Conservation (phyloP, 2,113 vertebrate genomes). For the Aix galericulata region DNA sequence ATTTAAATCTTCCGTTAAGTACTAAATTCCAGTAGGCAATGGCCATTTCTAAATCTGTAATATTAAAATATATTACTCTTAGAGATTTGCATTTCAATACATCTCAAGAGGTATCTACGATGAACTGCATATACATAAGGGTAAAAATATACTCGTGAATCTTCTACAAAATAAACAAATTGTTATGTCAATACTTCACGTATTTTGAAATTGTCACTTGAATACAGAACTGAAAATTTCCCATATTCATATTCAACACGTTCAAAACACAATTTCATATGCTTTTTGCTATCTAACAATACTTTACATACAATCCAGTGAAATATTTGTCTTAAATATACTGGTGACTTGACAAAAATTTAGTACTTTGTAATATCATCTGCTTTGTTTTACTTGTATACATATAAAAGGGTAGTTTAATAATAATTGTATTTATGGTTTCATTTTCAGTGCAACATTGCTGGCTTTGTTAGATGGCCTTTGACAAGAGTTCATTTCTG, state of each 20-base stretch:
- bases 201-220: neutral
- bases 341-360: neutral
- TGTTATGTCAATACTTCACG: neutral
- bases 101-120: conserved; percentile 15
- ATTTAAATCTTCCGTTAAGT: conserved; percentile 92
- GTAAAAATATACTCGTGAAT: neutral
- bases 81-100: conserved; percentile 55
- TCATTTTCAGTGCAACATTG: neutral
- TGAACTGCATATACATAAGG: neutral
- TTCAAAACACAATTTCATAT: neutral
- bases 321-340: neutral
- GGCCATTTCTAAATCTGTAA: conserved; percentile 92
- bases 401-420: neutral
- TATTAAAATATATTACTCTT: conserved; percentile 72
- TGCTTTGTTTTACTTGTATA: neutral
- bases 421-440: neutral
- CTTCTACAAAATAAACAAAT: neutral
- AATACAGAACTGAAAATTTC: neutral
- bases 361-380: neutral
- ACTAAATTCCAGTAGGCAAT: conserved; percentile 93
- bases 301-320: neutral
- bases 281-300: neutral
- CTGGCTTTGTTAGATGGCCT: neutral
- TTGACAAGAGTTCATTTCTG: neutral
- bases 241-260: neutral